Percentiles rank a stretch among this genome's conserved stretches.
phyloP scores from a whole-genome alignment of 30 jellyfish, hydroid and myxozoan species.

The Hydractinia echinata region DNA sequence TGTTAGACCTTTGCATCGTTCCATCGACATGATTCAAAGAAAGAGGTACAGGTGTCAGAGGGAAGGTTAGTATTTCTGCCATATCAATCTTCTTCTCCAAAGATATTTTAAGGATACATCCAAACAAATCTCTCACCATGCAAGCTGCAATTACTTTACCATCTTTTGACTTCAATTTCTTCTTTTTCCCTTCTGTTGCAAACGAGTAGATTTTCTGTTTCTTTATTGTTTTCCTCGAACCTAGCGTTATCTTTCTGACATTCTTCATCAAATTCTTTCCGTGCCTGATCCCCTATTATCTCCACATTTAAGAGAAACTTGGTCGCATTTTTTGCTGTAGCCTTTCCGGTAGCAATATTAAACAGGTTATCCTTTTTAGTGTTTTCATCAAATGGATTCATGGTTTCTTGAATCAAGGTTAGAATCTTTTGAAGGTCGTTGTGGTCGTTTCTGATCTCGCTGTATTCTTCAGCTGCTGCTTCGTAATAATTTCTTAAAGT shows the following conservation, averaged over 20 bases:
- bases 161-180: background rate
- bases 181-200: conserved; percentile 12
- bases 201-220: no score
- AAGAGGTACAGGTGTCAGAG: conserved; percentile 5
- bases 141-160: background rate
- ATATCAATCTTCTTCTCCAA: conserved; percentile 5
- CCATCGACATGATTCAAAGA: conserved; percentile 1
- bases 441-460: background rate
- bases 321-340: conserved; percentile 4
- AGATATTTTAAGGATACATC: background rate
- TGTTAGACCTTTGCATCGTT: background rate
- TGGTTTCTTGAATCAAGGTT: background rate
- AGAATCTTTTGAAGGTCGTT: background rate
- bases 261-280: background rate
- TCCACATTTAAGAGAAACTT: no score
- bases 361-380: no score
- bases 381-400: background rate
- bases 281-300: no score
- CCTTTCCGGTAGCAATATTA: background rate
- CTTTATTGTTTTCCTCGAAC: conserved; percentile 2
- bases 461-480: background rate
- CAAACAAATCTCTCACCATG: background rate
- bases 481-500: background rate
- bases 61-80: background rate
- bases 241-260: conserved; percentile 1